Conservation (phyloP, 2,113 vertebrate genomes). For the Strigops habroptila region DNA sequence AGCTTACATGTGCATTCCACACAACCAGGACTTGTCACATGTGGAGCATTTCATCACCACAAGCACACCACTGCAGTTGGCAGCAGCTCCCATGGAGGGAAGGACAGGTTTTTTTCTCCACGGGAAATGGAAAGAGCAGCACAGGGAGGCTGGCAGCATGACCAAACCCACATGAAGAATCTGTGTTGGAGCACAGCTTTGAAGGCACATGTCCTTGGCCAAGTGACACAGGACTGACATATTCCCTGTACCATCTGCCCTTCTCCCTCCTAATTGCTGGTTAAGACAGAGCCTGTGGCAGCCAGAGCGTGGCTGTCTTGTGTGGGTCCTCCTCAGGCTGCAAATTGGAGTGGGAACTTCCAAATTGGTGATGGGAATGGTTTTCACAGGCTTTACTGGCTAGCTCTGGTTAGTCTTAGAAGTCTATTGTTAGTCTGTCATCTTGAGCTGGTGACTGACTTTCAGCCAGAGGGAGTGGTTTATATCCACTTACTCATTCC, state of each 20-base stretch:
- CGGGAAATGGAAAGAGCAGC: not conserved
- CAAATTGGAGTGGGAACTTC: not conserved
- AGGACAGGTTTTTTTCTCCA: not conserved
- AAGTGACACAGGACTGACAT: not conserved
- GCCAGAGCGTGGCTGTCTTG: not conserved
- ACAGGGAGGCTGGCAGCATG: not conserved
- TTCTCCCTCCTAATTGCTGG: not conserved
- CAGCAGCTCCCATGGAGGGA: not conserved
- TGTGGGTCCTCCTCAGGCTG: not conserved
- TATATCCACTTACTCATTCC: not conserved
- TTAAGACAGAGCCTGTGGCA: not conserved
- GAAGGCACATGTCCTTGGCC: not conserved
- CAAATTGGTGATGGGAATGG: not conserved
- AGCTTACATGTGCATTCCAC: not conserved
- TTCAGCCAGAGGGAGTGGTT: not conserved
- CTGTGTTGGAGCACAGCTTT: not conserved
- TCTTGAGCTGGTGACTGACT: not conserved
- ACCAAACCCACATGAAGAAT: not conserved
- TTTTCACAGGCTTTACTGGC: not conserved
- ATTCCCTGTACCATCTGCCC: not conserved
- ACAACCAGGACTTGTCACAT: not conserved
- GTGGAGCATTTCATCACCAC: not conserved
- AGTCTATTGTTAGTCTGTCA: not conserved
- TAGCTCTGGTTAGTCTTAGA: not conserved
- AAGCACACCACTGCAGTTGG: not conserved